These are phyloP conservation scores for Acrobasis repandana DNA, from an alignment of 2,888 invertebrate genomes.

Conservation along the genomic window DNA sequence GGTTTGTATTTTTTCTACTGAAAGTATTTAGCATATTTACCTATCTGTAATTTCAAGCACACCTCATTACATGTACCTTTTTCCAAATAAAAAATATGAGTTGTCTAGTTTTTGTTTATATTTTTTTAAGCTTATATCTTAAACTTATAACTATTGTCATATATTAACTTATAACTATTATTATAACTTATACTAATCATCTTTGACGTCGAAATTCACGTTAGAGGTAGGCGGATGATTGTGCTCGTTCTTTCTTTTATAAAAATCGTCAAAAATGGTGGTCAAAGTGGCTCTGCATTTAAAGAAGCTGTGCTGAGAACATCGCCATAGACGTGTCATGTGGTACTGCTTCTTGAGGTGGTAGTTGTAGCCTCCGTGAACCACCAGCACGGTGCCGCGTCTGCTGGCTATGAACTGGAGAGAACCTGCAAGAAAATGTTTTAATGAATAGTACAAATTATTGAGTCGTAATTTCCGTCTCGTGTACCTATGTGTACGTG, in stretches of 20 bases:
- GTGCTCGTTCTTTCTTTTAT: conserved; percentile 33
- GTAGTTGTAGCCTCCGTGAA: conserved; percentile 1
- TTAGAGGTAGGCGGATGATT: conserved; percentile 30
- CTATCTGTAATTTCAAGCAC: too few species aligned
- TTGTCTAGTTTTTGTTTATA: too few species aligned
- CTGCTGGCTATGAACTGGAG: not conserved
- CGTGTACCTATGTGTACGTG: too few species aligned
- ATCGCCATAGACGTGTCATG: conserved; percentile 19
- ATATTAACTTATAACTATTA: too few species aligned
- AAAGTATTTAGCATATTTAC: too few species aligned
- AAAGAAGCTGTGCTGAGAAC: conserved; percentile 24
- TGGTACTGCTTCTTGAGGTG: not conserved
- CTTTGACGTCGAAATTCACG: not conserved
- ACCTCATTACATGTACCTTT: too few species aligned
- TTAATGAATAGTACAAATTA: not conserved
- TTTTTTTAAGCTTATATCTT: too few species aligned
- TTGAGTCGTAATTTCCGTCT: too few species aligned
- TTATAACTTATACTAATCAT: not conserved
- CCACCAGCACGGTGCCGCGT: not conserved
- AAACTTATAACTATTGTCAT: too few species aligned
- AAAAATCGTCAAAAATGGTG: conserved; percentile 21
- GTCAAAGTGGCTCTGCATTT: conserved; percentile 24
- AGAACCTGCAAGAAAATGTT: not conserved
- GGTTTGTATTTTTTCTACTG: too few species aligned
- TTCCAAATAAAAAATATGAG: too few species aligned